These are phyloP conservation scores for Caenorhabditis panamensis DNA, from an alignment of 2,888 invertebrate species.

Conservation along the genomic window DNA sequence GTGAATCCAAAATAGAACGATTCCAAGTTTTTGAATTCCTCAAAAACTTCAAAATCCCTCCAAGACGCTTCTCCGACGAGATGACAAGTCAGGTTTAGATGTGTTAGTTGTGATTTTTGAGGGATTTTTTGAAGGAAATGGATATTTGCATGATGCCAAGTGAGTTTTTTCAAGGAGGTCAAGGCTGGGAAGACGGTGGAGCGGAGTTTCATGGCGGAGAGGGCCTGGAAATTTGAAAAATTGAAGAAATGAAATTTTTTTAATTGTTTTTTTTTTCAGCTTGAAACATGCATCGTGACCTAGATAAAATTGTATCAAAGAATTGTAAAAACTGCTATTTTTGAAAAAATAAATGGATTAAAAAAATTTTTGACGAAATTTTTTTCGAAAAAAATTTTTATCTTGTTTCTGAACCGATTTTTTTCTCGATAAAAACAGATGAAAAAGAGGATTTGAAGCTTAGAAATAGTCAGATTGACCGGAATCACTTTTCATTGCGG, in stretches of 20 bases:
- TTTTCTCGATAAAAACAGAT: too few relatives aligned
- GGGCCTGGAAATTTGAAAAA: conserved; percentile 39
- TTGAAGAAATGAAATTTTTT: background rate
- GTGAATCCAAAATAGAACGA: conserved; percentile 59
- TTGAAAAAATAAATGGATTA: background rate
- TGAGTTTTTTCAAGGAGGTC: conserved; percentile 44
- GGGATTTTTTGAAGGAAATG: conserved; percentile 37
- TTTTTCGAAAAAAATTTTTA: too few relatives aligned
- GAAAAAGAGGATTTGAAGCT: too few relatives aligned
- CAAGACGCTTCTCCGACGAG: conserved; percentile 18
- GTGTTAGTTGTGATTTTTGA: conserved; percentile 32
- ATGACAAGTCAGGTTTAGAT: conserved; percentile 44
- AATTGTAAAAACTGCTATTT: too few relatives aligned
- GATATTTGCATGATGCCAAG: conserved; percentile 60
- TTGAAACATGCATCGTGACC: too few relatives aligned
- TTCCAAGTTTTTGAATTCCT: conserved; percentile 51
- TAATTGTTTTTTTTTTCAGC: too few relatives aligned
- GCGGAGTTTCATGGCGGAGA: conserved; percentile 35
- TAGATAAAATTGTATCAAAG: too few relatives aligned
- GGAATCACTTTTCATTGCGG: too few relatives aligned
- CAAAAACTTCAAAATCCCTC: conserved; percentile 18
- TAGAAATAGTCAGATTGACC: too few relatives aligned
- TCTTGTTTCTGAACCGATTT: too few relatives aligned
- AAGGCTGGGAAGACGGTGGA: conserved; percentile 51
- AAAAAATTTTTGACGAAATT: too few relatives aligned